A percentile compares a stretch with the other conserved stretches of the same genome.
phyloP scores from a whole-genome alignment of 2,797 vertebrate genomes.

The Anomalospiza imberbis region DNA sequence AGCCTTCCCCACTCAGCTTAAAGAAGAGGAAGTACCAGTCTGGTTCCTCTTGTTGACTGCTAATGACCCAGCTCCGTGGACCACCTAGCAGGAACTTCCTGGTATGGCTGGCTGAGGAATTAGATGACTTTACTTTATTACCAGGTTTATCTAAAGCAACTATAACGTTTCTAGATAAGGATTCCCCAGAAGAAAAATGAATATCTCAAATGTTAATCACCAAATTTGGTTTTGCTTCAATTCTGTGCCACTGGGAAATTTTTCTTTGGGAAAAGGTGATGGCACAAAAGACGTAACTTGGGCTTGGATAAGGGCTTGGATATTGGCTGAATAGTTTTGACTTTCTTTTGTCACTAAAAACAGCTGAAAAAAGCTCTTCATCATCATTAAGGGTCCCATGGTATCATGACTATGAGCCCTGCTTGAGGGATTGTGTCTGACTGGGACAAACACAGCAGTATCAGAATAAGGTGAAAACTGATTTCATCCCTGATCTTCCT shows the following conservation, averaged over 20 bases:
- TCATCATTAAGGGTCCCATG: background rate
- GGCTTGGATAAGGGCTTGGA: background rate
- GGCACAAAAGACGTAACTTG: background rate
- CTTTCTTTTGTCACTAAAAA: background rate
- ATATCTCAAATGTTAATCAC: background rate
- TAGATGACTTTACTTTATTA: background rate
- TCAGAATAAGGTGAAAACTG: background rate
- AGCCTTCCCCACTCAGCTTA: background rate
- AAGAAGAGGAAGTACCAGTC: conserved; percentile 32
- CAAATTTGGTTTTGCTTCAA: background rate
- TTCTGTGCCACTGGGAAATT: background rate
- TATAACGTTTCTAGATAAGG: background rate
- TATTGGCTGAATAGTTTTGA: background rate
- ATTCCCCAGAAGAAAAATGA: background rate
- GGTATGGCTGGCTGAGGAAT: background rate
- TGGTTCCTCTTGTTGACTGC: conserved; percentile 28
- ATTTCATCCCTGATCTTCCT: background rate
- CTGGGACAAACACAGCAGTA: background rate
- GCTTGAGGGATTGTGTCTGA: background rate
- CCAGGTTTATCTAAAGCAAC: background rate
- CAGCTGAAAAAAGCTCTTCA: background rate
- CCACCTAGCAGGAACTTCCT: conserved; percentile 30
- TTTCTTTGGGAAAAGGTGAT: background rate
- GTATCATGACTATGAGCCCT: background rate
- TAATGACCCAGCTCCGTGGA: background rate